Percentiles rank a stretch among this genome's conserved stretches.
phyloP scores from a whole-genome alignment of 2,113 vertebrate species.

The Scytalopus superciliaris region DNA sequence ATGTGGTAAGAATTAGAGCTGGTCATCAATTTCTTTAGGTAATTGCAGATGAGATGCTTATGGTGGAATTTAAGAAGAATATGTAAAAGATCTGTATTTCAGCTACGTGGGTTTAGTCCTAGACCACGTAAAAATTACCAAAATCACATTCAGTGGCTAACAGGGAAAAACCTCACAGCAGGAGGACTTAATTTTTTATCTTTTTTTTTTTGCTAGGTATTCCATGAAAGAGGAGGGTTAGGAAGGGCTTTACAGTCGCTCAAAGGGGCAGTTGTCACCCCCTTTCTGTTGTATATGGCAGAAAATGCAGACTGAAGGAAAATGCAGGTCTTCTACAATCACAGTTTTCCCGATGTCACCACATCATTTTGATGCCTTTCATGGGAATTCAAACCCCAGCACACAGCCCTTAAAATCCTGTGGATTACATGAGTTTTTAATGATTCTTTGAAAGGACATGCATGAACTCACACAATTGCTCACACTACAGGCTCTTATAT shows the following conservation, averaged over 20 bases:
- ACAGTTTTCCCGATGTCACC: not conserved
- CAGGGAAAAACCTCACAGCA: not conserved
- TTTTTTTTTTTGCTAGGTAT: not conserved
- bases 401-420: not conserved
- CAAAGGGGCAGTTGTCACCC: not conserved
- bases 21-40: not conserved
- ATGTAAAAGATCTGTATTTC: not conserved
- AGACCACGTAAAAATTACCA: not conserved
- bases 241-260: not conserved
- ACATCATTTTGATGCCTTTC: not conserved
- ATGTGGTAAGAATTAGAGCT: not conserved
- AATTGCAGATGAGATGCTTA: not conserved
- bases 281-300: not conserved
- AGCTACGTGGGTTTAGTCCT: not conserved
- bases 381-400: not conserved
- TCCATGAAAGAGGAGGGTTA: not conserved
- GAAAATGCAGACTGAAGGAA: not conserved
- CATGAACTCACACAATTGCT: not conserved
- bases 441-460: not conserved
- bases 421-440: not conserved
- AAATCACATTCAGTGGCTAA: not conserved
- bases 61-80: not conserved
- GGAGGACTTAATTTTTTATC: not conserved
- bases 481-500: not conserved
- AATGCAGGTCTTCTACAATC: not conserved